Conservation (phyloP, 2,113 vertebrate genomes). For the Protobothrops flavoviridis region DNA sequence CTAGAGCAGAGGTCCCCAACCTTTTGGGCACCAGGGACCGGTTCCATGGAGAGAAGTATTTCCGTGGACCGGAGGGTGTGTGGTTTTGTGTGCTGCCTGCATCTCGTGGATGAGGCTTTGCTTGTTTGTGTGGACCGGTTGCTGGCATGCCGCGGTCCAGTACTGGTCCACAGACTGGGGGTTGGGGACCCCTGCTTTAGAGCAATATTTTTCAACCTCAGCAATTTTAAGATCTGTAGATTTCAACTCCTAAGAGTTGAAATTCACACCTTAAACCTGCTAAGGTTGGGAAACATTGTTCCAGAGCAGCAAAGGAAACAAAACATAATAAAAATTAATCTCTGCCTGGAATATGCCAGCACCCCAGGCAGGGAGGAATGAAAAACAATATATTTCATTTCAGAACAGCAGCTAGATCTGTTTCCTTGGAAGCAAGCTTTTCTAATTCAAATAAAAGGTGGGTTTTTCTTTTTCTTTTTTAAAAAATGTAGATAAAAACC, state of each 20-base stretch:
- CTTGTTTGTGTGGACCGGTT: no score
- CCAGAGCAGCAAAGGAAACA: neutral
- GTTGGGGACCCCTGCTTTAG: neutral
- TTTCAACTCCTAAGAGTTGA: neutral
- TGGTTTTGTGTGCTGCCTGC: no score
- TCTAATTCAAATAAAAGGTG: neutral
- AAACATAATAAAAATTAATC: neutral
- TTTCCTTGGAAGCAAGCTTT: neutral
- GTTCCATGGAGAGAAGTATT: no score
- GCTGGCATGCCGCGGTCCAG: no score
- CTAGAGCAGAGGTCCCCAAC: neutral
- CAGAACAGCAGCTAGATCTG: neutral
- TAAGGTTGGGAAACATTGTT: neutral
- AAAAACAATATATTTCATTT: neutral
- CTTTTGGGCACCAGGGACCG: no score
- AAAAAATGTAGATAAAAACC: neutral
- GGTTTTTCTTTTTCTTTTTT: neutral
- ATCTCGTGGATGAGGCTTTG: no score
- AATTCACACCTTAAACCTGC: neutral
- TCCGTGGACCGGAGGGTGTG: fast-evolving
- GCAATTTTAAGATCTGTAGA: neutral
- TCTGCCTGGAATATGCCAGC: neutral
- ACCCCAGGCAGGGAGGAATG: neutral
- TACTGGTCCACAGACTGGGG: no score
- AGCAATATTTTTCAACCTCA: neutral